phyloP scores from a whole-genome alignment of 2,113 vertebrate genomes.

The Rynchops niger region DNA sequence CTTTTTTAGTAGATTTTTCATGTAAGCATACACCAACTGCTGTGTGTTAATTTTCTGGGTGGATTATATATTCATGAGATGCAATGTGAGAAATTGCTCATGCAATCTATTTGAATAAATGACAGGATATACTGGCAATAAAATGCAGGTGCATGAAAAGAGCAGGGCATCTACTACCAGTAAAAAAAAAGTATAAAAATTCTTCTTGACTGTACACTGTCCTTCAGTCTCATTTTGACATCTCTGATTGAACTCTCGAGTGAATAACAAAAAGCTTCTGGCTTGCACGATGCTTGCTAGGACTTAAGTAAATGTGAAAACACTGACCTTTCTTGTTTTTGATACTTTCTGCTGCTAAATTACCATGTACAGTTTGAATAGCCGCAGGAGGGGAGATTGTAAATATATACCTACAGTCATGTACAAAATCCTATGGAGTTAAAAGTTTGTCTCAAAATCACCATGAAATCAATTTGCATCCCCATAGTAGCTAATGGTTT shows the following conservation, averaged over 20 bases:
- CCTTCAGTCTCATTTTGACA: neutral
- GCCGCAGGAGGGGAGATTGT: neutral
- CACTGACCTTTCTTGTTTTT: neutral
- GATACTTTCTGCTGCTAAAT: neutral
- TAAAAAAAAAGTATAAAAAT: neutral
- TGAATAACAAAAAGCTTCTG: neutral
- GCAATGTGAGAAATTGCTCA: neutral
- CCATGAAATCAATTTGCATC: conserved; percentile 16
- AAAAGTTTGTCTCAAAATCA: conserved; percentile 27
- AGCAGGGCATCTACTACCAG: neutral
- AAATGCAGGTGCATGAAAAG: neutral
- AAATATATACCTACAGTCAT: conserved; percentile 9
- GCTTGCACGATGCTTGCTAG: too few species aligned
- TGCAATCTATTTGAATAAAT: neutral
- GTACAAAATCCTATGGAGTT: conserved; percentile 8
- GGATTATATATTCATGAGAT: conserved; percentile 28
- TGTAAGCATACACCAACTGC: neutral
- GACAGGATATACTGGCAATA: neutral
- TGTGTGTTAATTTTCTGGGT: neutral
- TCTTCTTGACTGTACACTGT: neutral
- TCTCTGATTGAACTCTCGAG: neutral
- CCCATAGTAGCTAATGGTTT: conserved; percentile 42
- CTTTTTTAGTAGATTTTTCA: neutral
- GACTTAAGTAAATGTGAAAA: neutral
- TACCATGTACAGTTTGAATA: neutral